Percentiles rank a stretch among this genome's conserved stretches.
These are phyloP conservation scores for Eurytoma adleriae DNA, from an alignment of 2,888 invertebrate genomes.

Conservation along the genomic window DNA sequence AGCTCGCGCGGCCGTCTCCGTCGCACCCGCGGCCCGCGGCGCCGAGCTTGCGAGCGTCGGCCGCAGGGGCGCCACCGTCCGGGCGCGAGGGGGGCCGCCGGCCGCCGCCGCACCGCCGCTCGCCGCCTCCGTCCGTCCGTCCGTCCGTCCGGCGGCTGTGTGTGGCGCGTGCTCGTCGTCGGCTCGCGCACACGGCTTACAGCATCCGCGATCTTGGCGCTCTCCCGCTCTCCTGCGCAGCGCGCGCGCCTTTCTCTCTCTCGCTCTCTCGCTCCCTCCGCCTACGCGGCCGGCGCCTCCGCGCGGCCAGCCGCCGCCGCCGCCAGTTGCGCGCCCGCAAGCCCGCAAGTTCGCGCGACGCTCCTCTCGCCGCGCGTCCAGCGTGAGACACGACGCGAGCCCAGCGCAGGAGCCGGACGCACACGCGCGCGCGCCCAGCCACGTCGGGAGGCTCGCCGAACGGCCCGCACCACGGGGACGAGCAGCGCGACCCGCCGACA, in stretches of 20 bases:
- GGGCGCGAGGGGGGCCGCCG: slow-evolving; percentile 58
- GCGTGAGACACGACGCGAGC: slow-evolving; percentile 1
- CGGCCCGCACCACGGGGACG: too few relatives aligned
- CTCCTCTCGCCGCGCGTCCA: slow-evolving; percentile 32
- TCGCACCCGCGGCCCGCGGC: slow-evolving; percentile 3
- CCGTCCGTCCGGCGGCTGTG: background rate
- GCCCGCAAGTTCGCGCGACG: slow-evolving; percentile 73
- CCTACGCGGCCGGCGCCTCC: slow-evolving; percentile 71
- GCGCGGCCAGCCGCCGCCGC: slow-evolving; percentile 64
- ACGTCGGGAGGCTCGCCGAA: background rate
- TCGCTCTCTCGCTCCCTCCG: slow-evolving; percentile 63
- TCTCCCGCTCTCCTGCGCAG: slow-evolving; percentile 18
- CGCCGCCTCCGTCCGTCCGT: background rate
- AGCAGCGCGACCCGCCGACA: too few relatives aligned
- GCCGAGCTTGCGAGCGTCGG: slow-evolving; percentile 67
- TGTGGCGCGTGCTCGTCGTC: slow-evolving; percentile 64
- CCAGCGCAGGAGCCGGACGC: background rate
- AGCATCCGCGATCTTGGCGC: slow-evolving; percentile 73
- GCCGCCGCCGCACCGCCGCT: slow-evolving; percentile 56
- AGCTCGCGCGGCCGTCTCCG: slow-evolving; percentile 34
- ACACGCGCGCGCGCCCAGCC: background rate
- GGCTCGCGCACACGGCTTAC: slow-evolving; percentile 54
- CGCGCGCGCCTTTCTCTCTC: slow-evolving; percentile 54
- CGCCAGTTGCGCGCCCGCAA: slow-evolving; percentile 76
- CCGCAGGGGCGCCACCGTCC: slow-evolving; percentile 73